Evolutionary conservation across 2,888 invertebrate species (phyloP).

Genomic region (Didymodactylos carnosus): DNA sequence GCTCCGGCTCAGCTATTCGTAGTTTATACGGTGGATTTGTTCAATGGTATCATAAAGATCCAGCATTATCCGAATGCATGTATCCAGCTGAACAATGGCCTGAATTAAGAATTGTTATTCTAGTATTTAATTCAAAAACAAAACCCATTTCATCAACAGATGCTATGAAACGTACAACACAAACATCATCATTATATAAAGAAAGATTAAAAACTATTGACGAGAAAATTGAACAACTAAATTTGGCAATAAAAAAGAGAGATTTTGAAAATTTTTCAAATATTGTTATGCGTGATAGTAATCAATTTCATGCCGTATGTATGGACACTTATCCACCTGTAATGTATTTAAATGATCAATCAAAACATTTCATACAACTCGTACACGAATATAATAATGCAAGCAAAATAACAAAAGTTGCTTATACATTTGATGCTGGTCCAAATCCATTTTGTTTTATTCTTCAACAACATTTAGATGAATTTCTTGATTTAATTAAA

Average conservation of each 20-base stretch:
- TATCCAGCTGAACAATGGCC: slow-evolving; percentile 62
- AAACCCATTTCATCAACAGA: slow-evolving; percentile 67
- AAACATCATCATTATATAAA: slow-evolving; percentile 61
- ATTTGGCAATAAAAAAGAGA: slow-evolving; percentile 44
- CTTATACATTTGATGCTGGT: slow-evolving; percentile 96
- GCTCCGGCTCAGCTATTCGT: slow-evolving; percentile 85
- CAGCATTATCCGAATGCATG: slow-evolving; percentile 26
- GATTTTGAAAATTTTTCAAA: slow-evolving; percentile 70
- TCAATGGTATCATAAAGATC: slow-evolving; percentile 51
- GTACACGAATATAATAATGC: slow-evolving; percentile 57
- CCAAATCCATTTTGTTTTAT: slow-evolving; percentile 76
- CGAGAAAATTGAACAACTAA: slow-evolving; percentile 45
- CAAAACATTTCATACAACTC: slow-evolving; percentile 55
- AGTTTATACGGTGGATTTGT: slow-evolving; percentile 87
- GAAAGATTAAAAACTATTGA: slow-evolving; percentile 52
- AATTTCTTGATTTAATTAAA: not conserved
- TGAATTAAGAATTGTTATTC: slow-evolving; percentile 62
- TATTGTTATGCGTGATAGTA: slow-evolving; percentile 86
- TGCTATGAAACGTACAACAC: slow-evolving; percentile 62
- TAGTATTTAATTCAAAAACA: slow-evolving; percentile 51
- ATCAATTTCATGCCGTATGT: slow-evolving; percentile 82
- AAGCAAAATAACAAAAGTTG: slow-evolving; percentile 44
- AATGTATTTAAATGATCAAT: slow-evolving; percentile 70
- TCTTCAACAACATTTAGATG: not conserved
- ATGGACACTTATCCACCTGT: slow-evolving; percentile 82